Evolutionary conservation across 2,113 vertebrate genomes (phyloP).

Genomic region (Lophochroa leadbeateri): DNA sequence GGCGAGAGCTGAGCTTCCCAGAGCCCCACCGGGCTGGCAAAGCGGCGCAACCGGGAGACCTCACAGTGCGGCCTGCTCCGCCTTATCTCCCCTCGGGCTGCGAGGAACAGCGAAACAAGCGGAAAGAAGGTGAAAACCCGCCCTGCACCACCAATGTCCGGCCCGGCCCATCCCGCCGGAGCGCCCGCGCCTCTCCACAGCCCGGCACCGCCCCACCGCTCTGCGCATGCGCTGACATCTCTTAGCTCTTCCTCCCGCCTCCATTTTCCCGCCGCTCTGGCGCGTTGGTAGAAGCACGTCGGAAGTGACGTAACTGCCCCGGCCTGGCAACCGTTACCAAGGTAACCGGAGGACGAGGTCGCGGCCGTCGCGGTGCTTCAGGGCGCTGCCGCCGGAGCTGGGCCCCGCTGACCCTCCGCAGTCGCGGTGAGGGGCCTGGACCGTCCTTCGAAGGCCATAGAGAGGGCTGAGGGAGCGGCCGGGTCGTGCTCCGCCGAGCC

Average conservation of each 20-base stretch:
- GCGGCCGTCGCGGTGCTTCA: not conserved
- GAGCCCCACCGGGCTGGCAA: not conserved
- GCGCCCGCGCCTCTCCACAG: rapidly evolving
- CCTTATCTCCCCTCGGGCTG: no score
- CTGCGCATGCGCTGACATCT: rapidly evolving
- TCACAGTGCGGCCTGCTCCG: not conserved
- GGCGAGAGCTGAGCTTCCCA: not conserved
- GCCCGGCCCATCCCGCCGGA: rapidly evolving
- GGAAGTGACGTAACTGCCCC: slow-evolving; percentile 35
- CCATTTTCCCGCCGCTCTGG: not conserved
- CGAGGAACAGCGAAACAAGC: not conserved
- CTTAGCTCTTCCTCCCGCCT: rapidly evolving
- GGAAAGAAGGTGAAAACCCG: rapidly evolving
- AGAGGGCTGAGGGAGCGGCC: not conserved
- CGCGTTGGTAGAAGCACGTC: not conserved
- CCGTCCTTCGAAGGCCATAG: not conserved
- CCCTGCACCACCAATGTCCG: no score
- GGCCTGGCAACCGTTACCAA: slow-evolving; percentile 62
- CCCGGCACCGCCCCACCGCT: not conserved
- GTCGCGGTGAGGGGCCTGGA: not conserved
- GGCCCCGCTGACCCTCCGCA: rapidly evolving
- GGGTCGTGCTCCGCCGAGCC: not conserved
- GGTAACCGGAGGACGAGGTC: not conserved
- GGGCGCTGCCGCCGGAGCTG: not conserved
- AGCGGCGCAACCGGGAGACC: not conserved